A percentile compares a stretch with the other conserved stretches of the same genome.
These are phyloP conservation scores for silkworm (Bombyx mori) DNA, from an alignment of 1,140 invertebrate genomes.

Conservation along the genomic window DNA sequence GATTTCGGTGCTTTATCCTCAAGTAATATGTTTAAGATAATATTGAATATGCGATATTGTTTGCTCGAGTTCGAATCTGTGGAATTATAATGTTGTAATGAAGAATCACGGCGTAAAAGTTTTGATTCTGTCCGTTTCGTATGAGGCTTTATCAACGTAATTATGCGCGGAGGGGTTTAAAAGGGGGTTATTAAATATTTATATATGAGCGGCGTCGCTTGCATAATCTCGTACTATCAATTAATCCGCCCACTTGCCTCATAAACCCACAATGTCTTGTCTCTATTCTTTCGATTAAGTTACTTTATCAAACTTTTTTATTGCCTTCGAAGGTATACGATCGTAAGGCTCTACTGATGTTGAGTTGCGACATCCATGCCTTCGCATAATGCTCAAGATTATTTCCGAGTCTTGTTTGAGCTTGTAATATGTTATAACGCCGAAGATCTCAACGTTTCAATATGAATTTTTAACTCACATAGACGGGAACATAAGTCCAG, in stretches of 20 bases:
- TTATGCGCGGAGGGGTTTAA: conserved; percentile 36
- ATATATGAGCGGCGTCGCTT: conserved; percentile 39
- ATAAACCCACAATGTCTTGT: conserved; percentile 41
- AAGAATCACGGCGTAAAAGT: not conserved
- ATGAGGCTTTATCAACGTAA: conserved; percentile 32
- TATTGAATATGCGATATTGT: conserved; percentile 34
- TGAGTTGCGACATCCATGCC: conserved; percentile 34
- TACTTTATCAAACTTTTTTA: conserved; percentile 40
- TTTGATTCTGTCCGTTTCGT: not conserved
- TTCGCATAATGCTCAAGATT: conserved; percentile 26
- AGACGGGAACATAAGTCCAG: too few species aligned
- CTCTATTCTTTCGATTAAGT: conserved; percentile 50
- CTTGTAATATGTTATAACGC: too few species aligned
- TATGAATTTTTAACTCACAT: too few species aligned
- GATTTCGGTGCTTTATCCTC: conserved; percentile 28
- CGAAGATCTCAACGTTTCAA: too few species aligned
- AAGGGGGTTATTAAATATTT: conserved; percentile 44
- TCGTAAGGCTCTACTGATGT: too few species aligned
- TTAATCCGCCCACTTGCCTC: conserved; percentile 52
- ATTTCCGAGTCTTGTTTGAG: too few species aligned
- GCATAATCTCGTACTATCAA: conserved; percentile 54
- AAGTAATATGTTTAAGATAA: conserved; percentile 34
- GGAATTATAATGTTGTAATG: conserved; percentile 10
- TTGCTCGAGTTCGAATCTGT: conserved; percentile 18
- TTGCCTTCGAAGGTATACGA: too few species aligned